Conservation (phyloP, 2,888 invertebrate genomes). For the Tinea pellionella region DNA sequence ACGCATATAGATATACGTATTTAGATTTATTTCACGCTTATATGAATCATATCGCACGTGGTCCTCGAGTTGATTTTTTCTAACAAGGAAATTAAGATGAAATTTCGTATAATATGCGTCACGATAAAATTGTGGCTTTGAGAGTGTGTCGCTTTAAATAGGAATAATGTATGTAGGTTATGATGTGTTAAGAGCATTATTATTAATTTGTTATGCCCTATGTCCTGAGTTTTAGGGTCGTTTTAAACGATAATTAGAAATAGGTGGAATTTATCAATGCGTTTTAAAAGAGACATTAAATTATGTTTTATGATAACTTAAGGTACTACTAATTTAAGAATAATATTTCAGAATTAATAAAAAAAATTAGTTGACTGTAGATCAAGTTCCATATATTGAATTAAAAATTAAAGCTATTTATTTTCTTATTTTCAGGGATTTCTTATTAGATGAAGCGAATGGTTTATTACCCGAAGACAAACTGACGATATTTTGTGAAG, state of each 20-base stretch:
- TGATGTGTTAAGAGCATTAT: neutral
- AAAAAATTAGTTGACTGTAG: no score
- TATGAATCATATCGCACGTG: neutral
- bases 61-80: neutral
- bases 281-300: no score
- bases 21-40: neutral
- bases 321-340: no score
- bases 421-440: constrained; percentile 76
- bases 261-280: no score
- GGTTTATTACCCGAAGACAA: constrained; percentile 98
- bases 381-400: no score
- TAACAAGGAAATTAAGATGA: neutral
- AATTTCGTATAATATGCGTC: neutral
- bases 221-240: neutral
- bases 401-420: no score
- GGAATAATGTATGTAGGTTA: neutral
- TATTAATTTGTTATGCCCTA: neutral
- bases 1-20: no score
- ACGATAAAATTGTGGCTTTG: neutral
- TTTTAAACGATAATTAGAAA: no score
- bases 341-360: no score
- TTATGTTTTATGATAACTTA: no score
- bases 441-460: constrained; percentile 98
- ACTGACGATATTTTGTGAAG: constrained; percentile 99
- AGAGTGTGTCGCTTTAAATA: neutral